phyloP scores from a whole-genome alignment of 2,113 vertebrate genomes.

The Eurypyga helias region DNA sequence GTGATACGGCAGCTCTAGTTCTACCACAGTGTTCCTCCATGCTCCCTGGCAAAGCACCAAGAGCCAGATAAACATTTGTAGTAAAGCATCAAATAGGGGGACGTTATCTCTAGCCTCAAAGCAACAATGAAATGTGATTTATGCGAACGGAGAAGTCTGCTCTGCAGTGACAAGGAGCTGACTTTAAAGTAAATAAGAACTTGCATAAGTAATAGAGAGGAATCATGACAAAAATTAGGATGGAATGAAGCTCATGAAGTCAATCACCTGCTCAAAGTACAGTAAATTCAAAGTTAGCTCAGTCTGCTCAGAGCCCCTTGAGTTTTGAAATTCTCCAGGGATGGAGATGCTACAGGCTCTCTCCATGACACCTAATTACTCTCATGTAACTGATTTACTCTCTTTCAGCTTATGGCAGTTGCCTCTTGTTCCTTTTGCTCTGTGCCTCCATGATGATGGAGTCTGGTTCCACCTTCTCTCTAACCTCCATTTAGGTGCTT shows the following conservation, averaged over 20 bases:
- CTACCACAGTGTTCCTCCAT: neutral
- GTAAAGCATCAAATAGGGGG: neutral
- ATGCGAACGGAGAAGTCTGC: neutral
- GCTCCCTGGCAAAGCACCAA: neutral
- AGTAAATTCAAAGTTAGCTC: neutral
- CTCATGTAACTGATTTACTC: neutral
- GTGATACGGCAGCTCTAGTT: neutral
- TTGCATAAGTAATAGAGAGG: neutral
- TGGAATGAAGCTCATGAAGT: neutral
- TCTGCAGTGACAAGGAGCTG: neutral
- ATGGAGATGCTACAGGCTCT: neutral
- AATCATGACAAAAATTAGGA: neutral
- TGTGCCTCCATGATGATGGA: neutral
- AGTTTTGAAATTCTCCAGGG: neutral
- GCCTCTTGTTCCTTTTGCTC: neutral
- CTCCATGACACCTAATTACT: neutral
- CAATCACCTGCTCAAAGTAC: neutral
- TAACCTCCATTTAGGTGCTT: neutral
- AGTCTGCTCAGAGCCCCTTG: neutral
- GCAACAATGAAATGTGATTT: neutral
- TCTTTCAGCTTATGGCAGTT: neutral
- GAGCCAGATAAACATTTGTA: neutral
- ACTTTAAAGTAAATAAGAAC: neutral
- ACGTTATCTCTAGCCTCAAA: neutral
- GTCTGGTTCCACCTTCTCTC: neutral